Base-by-base conservation (phyloP, 2,797 vertebrate species). In the Meriones psammophilus region DNA sequence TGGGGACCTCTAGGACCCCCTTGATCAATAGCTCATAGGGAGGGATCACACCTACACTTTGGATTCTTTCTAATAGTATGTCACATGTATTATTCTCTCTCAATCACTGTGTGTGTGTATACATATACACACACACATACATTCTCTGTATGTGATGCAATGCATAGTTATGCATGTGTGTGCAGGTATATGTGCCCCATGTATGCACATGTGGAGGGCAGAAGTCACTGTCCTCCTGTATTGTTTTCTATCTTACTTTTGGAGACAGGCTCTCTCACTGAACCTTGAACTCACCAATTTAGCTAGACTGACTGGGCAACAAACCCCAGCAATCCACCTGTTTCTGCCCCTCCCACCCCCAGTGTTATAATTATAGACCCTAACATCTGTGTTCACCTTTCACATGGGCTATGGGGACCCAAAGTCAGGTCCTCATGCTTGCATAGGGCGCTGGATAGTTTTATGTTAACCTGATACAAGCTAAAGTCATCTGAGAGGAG, bases 21-120 rank as follows among this genome's bases (percentile, higher is more conserved):
- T 17, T 56, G 85, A 58, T n/a, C 50, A 69, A 20, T 73, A 58
- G 39, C 24, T 36, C 68, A 85, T 24, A 73, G n/a, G 14, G 22
- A 39, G 10, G 50, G 18, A 87, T 58, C 46, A 73, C 4, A 4
- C 50, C 22, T 12, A n/a, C 3, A 39, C 26, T 88, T 80, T 64
- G 42, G 39, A 60, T 46, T 89, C 58, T 88, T 94, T 69, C 89
- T 89, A 96, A 5, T 39, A 88, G 4, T 39, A 88, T 42, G 5
- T 92, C 50, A 88, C 64, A 22, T 50, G 14, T 87, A 28, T 33
- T 73, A 30, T 24, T 76, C 17, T 64, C 36, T 54, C 58, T 78
- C 7, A 56, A 80, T 42, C 8, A 76, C 42, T 56, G 3, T 56
- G 56, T 56, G 9, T 56, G 54, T 56, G 39, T 39, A 3, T 39